Evolutionary conservation across 2,888 invertebrate genomes (phyloP), one percentile per base, ranked within the genome.

Genomic region (Isotomurus palustris): DNA sequence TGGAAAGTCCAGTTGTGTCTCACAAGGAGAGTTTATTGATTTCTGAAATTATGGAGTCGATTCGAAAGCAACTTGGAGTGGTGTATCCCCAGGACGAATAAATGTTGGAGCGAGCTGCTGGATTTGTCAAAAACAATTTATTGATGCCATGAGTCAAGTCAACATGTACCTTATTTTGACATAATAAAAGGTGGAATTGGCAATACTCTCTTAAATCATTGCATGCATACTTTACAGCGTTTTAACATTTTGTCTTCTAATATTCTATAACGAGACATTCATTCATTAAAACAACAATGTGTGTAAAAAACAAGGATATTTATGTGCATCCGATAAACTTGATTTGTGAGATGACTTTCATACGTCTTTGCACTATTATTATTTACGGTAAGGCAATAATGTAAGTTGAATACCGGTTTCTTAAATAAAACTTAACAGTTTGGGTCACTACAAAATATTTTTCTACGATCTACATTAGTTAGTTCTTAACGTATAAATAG

Each of bases 21-120:
- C 82, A 86, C 65, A 81, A 82, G 45, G 85, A 87, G 64, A 84
- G 84, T 45, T 75, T 88, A 53, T 75, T 83, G 12, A 75, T 90
- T 62, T 84, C 88, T 0, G 81, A 83, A 71, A 77, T 88, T 56
- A 82, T 85, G 74, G 89, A 90, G 72, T 82, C 84, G 43, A 80
- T 89, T 72, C 78, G 88, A 56, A 80, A 80, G 50, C 85, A 86
- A 75, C 71, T 87, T 35, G 85, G 85, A 3, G 84, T 84, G 3
- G 76, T 76, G 22, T 85, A 78, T 70, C 77, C 79, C 29, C 79
- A 74, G 5, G 83, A 83, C 72, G 27, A 32, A 45, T 45, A 17
- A 14, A 17, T 8, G n/a, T n/a, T n/a, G n/a, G n/a, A n/a, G n/a
- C n/a, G n/a, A n/a, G n/a, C n/a, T 5, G 5, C 8, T 19, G n/a